Base-by-base conservation (phyloP, 2,113 vertebrate species). In the Tricholaema leucomelas region DNA sequence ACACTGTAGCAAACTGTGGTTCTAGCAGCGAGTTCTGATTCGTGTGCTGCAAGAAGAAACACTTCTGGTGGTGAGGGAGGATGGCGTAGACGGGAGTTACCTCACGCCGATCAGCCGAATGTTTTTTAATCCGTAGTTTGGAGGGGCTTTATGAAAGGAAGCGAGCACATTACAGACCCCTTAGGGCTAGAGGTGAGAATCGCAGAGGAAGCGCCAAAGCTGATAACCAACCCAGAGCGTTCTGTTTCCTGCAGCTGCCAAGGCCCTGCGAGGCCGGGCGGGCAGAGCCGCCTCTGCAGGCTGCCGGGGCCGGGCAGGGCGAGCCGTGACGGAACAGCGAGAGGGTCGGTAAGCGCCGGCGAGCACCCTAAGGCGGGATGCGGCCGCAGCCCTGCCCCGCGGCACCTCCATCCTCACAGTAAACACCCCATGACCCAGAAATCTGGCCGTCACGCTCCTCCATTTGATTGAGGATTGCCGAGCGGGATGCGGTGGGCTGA, bases 391-490 rank as follows among this genome's bases (percentile, higher is more conserved):
- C 38, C 9, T 35, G 40, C 38, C 27, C 36, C 38, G 36, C 61
- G 20, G 38, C 28, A 17, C 11, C 18, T 65, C 73, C 67, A 7
- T 67, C 71, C 20, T 79, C 75, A 24, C 87, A 76, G 12, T 73
- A 63, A 66, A 33, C 60, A 60, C 8, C 60, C 35, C 76, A 24
- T 38, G 46, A 85, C 63, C 55, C 75, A 54, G 33, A 96, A 94
- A 80, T 96, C 96, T 93, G 64, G 66, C 50, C 77, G 91, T 78
- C 92, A 58, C 38, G 42, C 72, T 48, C 46, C 48, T 21, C 7
- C 8, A 10, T 35, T 33, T n/a, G 9, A 21, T 33, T 31, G 31
- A 86, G 81, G 90, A 87, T 52, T 46, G 91, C 31, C 93, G 81
- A 90, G 73, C 9, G n/a, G 59, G 61, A 15, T 78, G 85, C 71